A percentile compares a stretch with the other conserved stretches of the same genome.
Evolutionary conservation across 1,140 invertebrate species (phyloP).

Genomic region (Coelopa frigida): DNA sequence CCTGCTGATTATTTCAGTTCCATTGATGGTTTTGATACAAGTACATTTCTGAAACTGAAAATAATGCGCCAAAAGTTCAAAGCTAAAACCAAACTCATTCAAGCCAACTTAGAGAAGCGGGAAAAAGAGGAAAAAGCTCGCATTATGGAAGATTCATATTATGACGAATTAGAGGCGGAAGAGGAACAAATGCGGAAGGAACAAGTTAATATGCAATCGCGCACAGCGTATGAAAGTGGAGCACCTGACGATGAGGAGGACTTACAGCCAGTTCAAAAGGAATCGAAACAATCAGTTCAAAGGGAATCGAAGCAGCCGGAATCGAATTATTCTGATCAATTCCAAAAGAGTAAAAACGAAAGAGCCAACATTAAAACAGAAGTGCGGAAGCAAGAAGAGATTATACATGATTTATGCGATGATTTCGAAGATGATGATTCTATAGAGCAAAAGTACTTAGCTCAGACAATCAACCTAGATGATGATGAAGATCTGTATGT

Average conservation of each 20-base stretch:
- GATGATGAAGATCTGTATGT: not conserved
- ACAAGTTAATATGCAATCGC: not conserved
- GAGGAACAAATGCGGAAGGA: slow-evolving; percentile 17
- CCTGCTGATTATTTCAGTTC: slow-evolving; percentile 31
- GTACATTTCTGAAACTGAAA: slow-evolving; percentile 36
- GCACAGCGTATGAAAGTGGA: slow-evolving; percentile 15
- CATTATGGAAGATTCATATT: slow-evolving; percentile 11
- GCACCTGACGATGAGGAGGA: slow-evolving; percentile 22
- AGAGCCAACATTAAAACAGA: slow-evolving; percentile 1
- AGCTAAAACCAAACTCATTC: slow-evolving; percentile 29
- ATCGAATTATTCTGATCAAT: no score
- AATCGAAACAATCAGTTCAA: no score
- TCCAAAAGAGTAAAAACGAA: no score
- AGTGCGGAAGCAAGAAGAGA: not conserved
- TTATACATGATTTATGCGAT: slow-evolving; percentile 12
- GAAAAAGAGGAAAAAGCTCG: slow-evolving; percentile 6
- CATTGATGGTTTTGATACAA: slow-evolving; percentile 31
- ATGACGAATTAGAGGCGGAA: slow-evolving; percentile 21
- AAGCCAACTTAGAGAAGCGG: slow-evolving; percentile 23
- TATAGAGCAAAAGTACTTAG: not conserved
- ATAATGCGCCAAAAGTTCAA: slow-evolving; percentile 38
- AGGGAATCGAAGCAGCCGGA: no score
- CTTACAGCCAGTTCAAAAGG: no score
- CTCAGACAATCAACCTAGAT: not conserved
- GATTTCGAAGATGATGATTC: slow-evolving; percentile 1